Percentiles rank a stretch among this genome's conserved stretches.
These are phyloP conservation scores for Tipula lateralis DNA, from an alignment of 2,888 invertebrate genomes.

Conservation along the genomic window DNA sequence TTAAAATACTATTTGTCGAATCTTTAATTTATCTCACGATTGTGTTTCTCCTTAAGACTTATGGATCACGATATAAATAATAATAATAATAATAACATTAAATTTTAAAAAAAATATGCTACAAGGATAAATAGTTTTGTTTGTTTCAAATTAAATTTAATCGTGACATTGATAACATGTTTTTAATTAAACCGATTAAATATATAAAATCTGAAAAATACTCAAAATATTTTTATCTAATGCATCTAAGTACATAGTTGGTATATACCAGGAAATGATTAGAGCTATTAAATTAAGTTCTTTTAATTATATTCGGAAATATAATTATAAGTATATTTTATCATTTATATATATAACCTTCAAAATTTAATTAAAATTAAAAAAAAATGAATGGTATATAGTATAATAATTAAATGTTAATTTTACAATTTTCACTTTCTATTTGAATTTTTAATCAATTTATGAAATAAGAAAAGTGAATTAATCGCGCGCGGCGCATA, in stretches of 20 bases:
- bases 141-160: not conserved
- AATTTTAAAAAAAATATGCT: not conserved
- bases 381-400: not conserved
- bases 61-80: not conserved
- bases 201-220: not conserved
- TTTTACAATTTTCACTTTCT: not conserved
- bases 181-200: not conserved
- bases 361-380: not conserved
- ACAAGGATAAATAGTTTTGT: not conserved
- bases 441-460: conserved; percentile 19
- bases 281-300: not conserved
- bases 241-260: too few species aligned
- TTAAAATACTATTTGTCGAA: not conserved
- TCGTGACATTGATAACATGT: not conserved
- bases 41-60: not conserved
- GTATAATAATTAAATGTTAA: not conserved
- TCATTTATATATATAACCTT: not conserved
- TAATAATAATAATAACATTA: not conserved
- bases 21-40: conserved; percentile 9
- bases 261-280: not conserved
- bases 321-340: not conserved
- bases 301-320: not conserved
- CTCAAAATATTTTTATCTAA: not conserved
- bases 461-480: conserved; percentile 19
- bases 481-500: not conserved